Evolutionary conservation across 2,888 invertebrate genomes (phyloP).

Genomic region (Epinotia bilunana): DNA sequence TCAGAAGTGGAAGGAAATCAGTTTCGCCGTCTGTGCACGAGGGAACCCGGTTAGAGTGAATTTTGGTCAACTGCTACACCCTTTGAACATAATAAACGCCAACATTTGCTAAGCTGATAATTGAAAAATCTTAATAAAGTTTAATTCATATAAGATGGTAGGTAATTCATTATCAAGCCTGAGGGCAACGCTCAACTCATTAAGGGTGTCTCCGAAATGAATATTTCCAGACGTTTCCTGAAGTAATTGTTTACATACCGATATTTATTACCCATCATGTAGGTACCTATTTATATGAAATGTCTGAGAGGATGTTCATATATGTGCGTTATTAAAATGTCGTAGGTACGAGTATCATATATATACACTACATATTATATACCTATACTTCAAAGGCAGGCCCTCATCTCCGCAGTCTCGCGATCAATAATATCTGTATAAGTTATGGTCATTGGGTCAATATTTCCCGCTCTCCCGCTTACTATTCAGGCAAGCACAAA

Average conservation of each 20-base stretch:
- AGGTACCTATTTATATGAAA: background rate
- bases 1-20: background rate
- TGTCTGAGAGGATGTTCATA: background rate
- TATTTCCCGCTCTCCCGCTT: too few species aligned
- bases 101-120: background rate
- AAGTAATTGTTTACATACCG: slow-evolving; percentile 7
- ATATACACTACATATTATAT: background rate
- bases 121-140: background rate
- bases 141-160: slow-evolving; percentile 2
- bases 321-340: background rate
- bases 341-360: too few species aligned
- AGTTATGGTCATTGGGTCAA: too few species aligned
- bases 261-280: slow-evolving; percentile 1
- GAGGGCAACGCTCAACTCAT: slow-evolving; percentile 21
- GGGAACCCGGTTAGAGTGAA: background rate
- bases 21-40: background rate
- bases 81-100: too few species aligned
- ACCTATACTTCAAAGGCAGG: background rate
- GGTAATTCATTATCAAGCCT: background rate
- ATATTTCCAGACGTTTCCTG: slow-evolving; percentile 3
- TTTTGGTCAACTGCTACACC: background rate
- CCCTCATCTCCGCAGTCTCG: too few species aligned
- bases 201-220: slow-evolving; percentile 16
- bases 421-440: too few species aligned
- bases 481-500: too few species aligned